These are phyloP conservation scores for Pristis pectinata DNA, from an alignment of 2,797 vertebrate species.

Conservation along the genomic window DNA sequence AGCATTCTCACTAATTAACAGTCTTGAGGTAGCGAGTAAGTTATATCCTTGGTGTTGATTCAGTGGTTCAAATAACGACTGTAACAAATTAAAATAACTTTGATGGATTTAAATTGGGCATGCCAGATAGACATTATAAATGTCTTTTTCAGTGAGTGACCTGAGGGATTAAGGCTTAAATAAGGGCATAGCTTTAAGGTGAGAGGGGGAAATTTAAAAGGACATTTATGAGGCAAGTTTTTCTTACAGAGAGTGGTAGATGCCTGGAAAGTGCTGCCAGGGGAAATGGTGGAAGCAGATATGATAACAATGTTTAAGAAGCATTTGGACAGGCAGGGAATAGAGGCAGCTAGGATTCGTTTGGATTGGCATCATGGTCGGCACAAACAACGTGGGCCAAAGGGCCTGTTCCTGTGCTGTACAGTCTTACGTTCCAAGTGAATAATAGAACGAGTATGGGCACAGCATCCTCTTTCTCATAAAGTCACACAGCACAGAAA, in stretches of 20 bases:
- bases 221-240: too few relatives aligned
- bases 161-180: neutral
- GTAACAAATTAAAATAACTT: neutral
- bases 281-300: too few relatives aligned
- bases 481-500: neutral
- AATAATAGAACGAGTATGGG: neutral
- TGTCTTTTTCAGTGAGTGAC: neutral
- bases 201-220: too few relatives aligned
- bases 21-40: neutral
- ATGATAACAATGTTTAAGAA: too few relatives aligned
- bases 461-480: neutral
- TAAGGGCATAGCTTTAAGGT: neutral
- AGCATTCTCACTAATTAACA: neutral
- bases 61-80: neutral
- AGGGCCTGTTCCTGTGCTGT: too few relatives aligned
- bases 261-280: too few relatives aligned
- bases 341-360: too few relatives aligned
- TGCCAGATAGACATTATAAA: neutral
- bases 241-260: too few relatives aligned
- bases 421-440: too few relatives aligned
- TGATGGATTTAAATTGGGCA: neutral
- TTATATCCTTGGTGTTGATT: conserved; percentile 9
- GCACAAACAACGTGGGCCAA: too few relatives aligned
- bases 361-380: too few relatives aligned
- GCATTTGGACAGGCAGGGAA: too few relatives aligned